Evolutionary conservation across 2,888 invertebrate species (phyloP).

Genomic region (Mystacides longicornis): DNA sequence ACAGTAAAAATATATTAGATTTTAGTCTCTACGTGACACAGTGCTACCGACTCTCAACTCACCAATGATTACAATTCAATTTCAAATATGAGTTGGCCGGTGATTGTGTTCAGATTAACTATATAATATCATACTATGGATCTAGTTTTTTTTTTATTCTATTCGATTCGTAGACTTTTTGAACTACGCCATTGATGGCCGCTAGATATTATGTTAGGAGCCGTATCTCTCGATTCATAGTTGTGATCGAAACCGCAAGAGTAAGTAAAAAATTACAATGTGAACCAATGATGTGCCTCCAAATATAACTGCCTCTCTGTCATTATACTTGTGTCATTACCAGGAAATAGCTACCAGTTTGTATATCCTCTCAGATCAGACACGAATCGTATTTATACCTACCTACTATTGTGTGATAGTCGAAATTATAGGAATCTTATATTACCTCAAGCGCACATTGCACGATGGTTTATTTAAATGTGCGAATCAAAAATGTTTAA

Average conservation of each 20-base stretch:
- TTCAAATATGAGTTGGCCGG: slow-evolving; percentile 15
- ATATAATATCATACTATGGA: background rate
- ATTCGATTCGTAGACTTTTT: slow-evolving; percentile 14
- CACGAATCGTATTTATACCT: too few species aligned
- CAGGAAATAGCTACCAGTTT: slow-evolving; percentile 23
- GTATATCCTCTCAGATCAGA: too few species aligned
- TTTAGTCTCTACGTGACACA: slow-evolving; percentile 25
- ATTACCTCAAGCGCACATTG: too few species aligned
- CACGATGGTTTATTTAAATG: too few species aligned
- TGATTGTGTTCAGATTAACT: background rate
- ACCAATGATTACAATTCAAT: slow-evolving; percentile 22
- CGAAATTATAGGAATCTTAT: too few species aligned
- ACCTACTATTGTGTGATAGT: too few species aligned
- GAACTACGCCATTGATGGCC: slow-evolving; percentile 17
- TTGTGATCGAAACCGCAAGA: slow-evolving; percentile 24
- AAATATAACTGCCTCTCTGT: too few species aligned
- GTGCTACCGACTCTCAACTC: slow-evolving; percentile 26
- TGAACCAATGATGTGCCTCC: slow-evolving; percentile 20
- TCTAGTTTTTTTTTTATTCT: too few species aligned
- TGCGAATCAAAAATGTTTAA: too few species aligned
- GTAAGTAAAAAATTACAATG: slow-evolving; percentile 25
- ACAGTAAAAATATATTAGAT: slow-evolving; percentile 26
- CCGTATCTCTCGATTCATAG: slow-evolving; percentile 18
- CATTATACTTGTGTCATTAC: slow-evolving; percentile 16
- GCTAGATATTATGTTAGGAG: slow-evolving; percentile 15